Percentiles rank a stretch among this genome's conserved stretches.
Conservation (phyloP, 2,888 invertebrate species). For the Synergus laeviventris region DNA sequence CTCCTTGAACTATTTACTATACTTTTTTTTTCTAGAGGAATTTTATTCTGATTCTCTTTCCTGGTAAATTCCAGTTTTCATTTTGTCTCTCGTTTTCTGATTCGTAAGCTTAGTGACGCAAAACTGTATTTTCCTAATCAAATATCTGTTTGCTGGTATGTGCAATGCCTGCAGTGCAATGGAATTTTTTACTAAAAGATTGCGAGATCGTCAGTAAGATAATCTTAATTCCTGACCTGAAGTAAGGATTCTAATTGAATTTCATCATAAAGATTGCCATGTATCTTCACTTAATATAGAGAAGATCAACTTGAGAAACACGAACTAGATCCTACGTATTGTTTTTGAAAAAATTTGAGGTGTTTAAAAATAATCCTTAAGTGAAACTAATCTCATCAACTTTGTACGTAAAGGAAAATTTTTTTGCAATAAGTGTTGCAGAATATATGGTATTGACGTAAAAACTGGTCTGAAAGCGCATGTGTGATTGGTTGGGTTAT, state of each 20-base stretch:
- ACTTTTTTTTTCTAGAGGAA: neutral
- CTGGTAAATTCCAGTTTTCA: neutral
- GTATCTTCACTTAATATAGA: neutral
- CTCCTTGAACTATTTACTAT: neutral
- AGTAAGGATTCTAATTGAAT: neutral
- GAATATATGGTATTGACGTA: slow-evolving; percentile 5
- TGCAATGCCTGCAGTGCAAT: neutral
- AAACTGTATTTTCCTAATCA: neutral
- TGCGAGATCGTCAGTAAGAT: neutral
- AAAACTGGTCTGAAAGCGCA: slow-evolving; percentile 2
- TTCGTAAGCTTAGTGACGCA: slow-evolving; percentile 10
- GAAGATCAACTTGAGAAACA: neutral
- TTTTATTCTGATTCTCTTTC: neutral
- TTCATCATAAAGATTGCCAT: neutral
- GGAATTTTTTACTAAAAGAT: neutral
- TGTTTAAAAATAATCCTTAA: too few relatives aligned
- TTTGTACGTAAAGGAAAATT: neutral
- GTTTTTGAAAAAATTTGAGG: neutral
- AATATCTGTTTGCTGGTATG: neutral
- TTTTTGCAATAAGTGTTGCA: neutral
- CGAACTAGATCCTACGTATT: neutral
- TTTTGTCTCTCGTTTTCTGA: neutral
- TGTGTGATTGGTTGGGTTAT: neutral
- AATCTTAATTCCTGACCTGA: neutral
- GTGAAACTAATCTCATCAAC: neutral